These are phyloP conservation scores for Nautilus pompilius DNA, from an alignment of 1,140 invertebrate species.

Conservation along the genomic window DNA sequence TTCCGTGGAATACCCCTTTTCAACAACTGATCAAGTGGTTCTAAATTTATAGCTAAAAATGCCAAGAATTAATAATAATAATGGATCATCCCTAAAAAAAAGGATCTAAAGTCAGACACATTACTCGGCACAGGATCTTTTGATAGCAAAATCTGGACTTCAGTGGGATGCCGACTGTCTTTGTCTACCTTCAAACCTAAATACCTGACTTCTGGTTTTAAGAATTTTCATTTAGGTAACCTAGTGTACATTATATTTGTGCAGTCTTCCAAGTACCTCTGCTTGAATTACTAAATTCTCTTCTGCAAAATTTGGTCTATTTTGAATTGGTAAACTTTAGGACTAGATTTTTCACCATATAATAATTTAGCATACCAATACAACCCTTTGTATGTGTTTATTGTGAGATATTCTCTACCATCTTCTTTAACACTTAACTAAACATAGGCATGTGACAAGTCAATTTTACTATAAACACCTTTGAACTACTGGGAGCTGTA, in stretches of 20 bases:
- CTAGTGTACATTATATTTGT: neutral
- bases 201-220: too few relatives aligned
- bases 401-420: conserved; percentile 16
- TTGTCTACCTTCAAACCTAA: neutral
- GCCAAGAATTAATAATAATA: too few relatives aligned
- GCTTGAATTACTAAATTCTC: neutral
- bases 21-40: too few relatives aligned
- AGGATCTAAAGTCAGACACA: neutral
- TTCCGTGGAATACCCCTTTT: too few relatives aligned
- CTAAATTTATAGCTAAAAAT: too few relatives aligned
- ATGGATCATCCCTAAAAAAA: neutral
- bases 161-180: neutral
- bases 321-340: neutral
- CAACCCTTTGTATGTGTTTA: conserved; percentile 52
- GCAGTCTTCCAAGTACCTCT: neutral
- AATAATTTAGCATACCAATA: conserved; percentile 53
- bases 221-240: neutral
- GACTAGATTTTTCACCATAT: conserved; percentile 49
- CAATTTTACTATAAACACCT: conserved; percentile 32
- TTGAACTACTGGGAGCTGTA: conserved; percentile 24
- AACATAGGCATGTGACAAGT: conserved; percentile 25
- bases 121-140: neutral
- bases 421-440: conserved; percentile 20
- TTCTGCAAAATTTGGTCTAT: neutral
- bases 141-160: neutral